Conservation (phyloP, 2,888 invertebrate genomes). For the Ectemnius lituratus region DNA sequence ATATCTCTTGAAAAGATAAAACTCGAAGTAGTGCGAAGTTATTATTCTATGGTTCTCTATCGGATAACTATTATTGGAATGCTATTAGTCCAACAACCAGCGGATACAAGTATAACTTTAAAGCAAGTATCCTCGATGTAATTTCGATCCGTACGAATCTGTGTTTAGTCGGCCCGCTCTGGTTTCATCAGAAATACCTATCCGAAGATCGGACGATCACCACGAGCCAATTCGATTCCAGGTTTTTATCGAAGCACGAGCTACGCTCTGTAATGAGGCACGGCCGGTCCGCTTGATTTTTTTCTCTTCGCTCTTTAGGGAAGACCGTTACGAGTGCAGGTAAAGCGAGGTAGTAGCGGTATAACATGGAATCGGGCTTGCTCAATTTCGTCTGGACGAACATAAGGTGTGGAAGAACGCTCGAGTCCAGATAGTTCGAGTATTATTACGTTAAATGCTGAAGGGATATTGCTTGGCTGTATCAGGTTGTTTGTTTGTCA, state of each 20-base stretch:
- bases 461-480: not conserved
- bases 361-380: constrained; percentile 30
- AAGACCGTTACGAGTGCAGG: constrained; percentile 48
- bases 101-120: too few relatives aligned
- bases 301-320: constrained; percentile 39
- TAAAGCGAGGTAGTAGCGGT: constrained; percentile 41
- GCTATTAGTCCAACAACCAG: too few relatives aligned
- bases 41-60: too few relatives aligned
- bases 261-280: constrained; percentile 65
- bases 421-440: too few relatives aligned
- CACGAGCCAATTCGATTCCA: constrained; percentile 64
- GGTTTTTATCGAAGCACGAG: constrained; percentile 61
- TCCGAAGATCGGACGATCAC: too few relatives aligned
- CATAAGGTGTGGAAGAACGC: not conserved
- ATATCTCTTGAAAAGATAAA: too few relatives aligned
- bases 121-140: too few relatives aligned
- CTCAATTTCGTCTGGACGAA: constrained; percentile 37
- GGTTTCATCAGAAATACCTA: too few relatives aligned
- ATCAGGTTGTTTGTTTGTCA: not conserved
- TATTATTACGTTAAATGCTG: not conserved
- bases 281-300: constrained; percentile 40
- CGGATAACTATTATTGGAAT: too few relatives aligned
- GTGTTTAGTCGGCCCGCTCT: too few relatives aligned
- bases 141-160: too few relatives aligned
- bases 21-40: too few relatives aligned